Percentiles rank a stretch among this genome's conserved stretches.
phyloP scores from a whole-genome alignment of 2,113 vertebrate genomes.

The Serinus canaria region DNA sequence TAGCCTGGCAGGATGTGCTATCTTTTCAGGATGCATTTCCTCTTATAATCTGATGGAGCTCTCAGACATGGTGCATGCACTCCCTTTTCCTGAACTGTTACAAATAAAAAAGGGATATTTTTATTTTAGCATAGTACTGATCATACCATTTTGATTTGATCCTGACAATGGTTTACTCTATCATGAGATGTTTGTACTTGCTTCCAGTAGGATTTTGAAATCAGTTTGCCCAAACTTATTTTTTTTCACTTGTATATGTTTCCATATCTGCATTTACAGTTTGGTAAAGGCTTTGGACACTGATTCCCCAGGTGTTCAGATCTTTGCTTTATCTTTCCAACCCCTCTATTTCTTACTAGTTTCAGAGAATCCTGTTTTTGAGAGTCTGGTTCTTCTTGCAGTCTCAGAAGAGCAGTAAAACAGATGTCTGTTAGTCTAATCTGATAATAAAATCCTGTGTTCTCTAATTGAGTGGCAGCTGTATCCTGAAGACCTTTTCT shows the following conservation, averaged over 20 bases:
- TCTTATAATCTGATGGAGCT: neutral
- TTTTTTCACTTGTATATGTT: neutral
- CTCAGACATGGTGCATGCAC: neutral
- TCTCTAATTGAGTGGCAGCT: slow-evolving; percentile 63
- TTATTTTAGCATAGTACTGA: neutral
- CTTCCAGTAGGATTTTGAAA: neutral
- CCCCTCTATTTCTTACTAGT: slow-evolving; percentile 20
- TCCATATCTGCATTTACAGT: neutral
- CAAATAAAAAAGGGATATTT: neutral
- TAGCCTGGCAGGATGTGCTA: neutral
- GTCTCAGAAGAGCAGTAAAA: neutral
- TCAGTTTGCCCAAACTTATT: neutral
- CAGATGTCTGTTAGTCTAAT: slow-evolving; percentile 59
- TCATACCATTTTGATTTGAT: neutral
- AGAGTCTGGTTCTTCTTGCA: slow-evolving; percentile 36
- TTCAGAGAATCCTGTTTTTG: slow-evolving; percentile 40
- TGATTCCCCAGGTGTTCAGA: neutral
- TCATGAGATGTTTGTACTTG: neutral
- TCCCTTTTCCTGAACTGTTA: neutral
- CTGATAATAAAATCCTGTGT: slow-evolving; percentile 54
- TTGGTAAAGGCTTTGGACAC: neutral
- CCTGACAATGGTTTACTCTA: neutral
- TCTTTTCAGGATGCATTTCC: neutral
- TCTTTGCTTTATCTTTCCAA: slow-evolving; percentile 34
- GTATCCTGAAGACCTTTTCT: slow-evolving; percentile 65